These are phyloP conservation scores for Hylia prasina DNA, from an alignment of 2,113 vertebrate genomes.

Conservation along the genomic window DNA sequence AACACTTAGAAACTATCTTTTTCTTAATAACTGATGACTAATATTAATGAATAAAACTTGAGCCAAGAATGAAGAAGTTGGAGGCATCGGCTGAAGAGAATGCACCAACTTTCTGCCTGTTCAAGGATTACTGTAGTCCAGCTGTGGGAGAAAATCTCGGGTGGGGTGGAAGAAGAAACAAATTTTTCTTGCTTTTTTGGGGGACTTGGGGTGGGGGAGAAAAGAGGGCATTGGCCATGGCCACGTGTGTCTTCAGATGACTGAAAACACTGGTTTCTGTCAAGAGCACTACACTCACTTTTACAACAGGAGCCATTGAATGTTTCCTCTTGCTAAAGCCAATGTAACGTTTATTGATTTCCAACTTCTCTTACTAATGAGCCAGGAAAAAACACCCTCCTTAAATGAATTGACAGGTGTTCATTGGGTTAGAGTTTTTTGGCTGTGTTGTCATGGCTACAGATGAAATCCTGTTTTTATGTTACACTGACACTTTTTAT, in stretches of 20 bases:
- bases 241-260: conserved; percentile 21
- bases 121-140: conserved; percentile 43
- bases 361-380: conserved; percentile 14
- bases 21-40: conserved; percentile 82
- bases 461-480: neutral
- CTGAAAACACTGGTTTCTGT: conserved; percentile 50
- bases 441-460: conserved; percentile 19
- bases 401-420: neutral
- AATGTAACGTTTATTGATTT: conserved; percentile 32
- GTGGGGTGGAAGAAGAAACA: neutral
- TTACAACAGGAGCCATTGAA: conserved; percentile 46
- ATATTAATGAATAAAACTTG: conserved; percentile 78
- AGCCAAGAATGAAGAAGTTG: conserved; percentile 70
- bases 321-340: conserved; percentile 65
- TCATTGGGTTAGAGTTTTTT: neutral
- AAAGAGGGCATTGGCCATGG: neutral
- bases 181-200: conserved; percentile 30
- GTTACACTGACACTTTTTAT: neutral
- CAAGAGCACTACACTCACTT: conserved; percentile 50
- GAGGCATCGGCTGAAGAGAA: conserved; percentile 56
- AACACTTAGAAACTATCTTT: conserved; percentile 78
- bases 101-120: conserved; percentile 24
- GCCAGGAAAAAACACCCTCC: conserved; percentile 11
- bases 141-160: conserved; percentile 34
- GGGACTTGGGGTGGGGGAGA: neutral